Percentiles rank a stretch among this genome's conserved stretches.
These are phyloP conservation scores for Poeciliopsis turneri DNA, from an alignment of 2,797 vertebrate genomes.

Conservation along the genomic window DNA sequence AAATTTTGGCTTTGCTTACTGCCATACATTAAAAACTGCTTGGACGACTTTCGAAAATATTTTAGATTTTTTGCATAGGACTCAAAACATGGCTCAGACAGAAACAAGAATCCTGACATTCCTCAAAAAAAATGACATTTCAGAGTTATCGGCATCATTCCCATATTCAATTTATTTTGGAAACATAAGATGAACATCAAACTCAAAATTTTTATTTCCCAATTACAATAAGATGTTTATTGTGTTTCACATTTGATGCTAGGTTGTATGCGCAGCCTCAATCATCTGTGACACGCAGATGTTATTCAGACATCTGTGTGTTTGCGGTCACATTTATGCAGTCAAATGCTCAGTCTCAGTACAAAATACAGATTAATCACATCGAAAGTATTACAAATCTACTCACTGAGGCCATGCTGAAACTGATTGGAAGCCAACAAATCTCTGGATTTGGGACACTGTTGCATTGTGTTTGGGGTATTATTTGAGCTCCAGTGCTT, in stretches of 20 bases:
- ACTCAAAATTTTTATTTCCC: background rate
- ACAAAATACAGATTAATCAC: conserved; percentile 52
- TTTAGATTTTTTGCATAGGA: background rate
- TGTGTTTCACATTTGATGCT: background rate
- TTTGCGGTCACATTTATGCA: background rate
- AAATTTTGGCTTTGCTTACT: background rate
- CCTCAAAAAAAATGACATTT: background rate
- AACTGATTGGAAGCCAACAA: conserved; percentile 38
- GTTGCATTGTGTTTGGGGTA: conserved; percentile 42
- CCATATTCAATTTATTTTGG: background rate
- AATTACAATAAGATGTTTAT: background rate
- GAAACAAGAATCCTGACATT: background rate
- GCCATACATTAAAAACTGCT: background rate
- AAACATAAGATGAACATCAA: background rate
- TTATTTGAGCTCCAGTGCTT: conserved; percentile 30
- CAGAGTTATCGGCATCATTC: background rate
- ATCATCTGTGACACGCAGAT: too few relatives aligned
- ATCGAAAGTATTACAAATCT: conserved; percentile 53
- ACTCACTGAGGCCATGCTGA: conserved; percentile 30
- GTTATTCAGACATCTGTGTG: background rate
- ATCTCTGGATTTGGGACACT: conserved; percentile 60
- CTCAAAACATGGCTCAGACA: background rate
- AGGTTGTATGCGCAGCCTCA: background rate
- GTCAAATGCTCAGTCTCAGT: conserved; percentile 1
- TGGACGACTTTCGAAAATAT: background rate